Evolutionary conservation across 1,140 invertebrate genomes (phyloP), one percentile per base, ranked within the genome.

Genomic region (Anoplophora glabripennis): DNA sequence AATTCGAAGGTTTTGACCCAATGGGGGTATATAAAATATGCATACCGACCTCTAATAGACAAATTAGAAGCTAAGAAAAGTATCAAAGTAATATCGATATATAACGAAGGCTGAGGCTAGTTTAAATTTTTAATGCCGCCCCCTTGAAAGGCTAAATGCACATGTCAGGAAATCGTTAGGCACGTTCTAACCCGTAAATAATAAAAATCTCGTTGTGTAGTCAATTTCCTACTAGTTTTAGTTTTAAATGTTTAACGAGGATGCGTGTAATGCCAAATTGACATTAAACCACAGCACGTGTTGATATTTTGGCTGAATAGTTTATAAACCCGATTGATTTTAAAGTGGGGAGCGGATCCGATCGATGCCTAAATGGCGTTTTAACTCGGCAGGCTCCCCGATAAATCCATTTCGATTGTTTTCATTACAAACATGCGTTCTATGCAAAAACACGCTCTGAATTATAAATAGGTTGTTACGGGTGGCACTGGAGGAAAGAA

Each of bases 241-340:
- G 53, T 57, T 63, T 68, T 68, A 61, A 68, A 68, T 68, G 57
- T 61, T 68, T 65, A 66, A 68, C 61, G 57, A 61, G 59, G 61
- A 68, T 68, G 66, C 66, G 66, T 68, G 63, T 68, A 57, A 64
- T 64, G 66, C 61, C 63, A 58, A 68, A 66, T 58, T 62, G 64
- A 66, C 66, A 68, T 66, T 64, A 65, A 64, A 68, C 64, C 64
- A 47, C 64, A 66, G 56, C 64, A 66, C 56, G 61, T 65, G 61
- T 66, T 66, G 64, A 68, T 66, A 66, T 66, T 66, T 66, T 55
- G 52, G 53, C 53, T 64, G 56, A 64, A 68, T 66, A 61, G 49
- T 66, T 68, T 58, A 68, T 68, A 54, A 64, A 58, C 47, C 46
- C 53, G 57, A 68, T 68, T 65, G 66, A 68, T 66, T 68, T 66